Conservation (phyloP, 2,113 vertebrate genomes). For the Chionis minor region DNA sequence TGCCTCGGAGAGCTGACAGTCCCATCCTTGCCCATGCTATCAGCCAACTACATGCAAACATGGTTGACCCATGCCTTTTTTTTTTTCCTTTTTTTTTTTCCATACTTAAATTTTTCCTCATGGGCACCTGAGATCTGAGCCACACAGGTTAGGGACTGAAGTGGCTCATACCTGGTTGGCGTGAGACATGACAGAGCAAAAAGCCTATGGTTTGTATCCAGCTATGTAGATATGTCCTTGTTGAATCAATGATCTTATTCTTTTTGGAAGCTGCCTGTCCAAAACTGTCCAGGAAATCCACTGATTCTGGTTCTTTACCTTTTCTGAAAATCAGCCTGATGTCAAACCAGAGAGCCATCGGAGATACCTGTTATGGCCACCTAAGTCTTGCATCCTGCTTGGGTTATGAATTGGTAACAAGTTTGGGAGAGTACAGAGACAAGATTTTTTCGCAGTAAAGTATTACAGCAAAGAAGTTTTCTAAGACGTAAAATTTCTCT, state of each 20-base stretch:
- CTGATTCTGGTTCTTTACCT: not conserved
- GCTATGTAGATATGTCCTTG: not conserved
- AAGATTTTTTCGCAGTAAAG: not conserved
- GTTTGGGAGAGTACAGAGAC: not conserved
- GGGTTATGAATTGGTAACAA: not conserved
- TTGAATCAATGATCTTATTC: not conserved
- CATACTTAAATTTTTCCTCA: not conserved
- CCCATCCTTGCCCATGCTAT: not conserved
- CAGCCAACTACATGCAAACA: not conserved
- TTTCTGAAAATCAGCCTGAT: not conserved
- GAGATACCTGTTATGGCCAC: not conserved
- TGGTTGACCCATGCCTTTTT: not conserved
- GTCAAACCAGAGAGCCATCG: not conserved
- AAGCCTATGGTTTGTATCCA: not conserved
- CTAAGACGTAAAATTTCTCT: not conserved
- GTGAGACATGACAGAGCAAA: not conserved
- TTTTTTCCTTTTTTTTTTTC: not conserved
- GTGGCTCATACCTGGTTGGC: not conserved
- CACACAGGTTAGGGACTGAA: not conserved
- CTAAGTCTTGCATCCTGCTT: not conserved
- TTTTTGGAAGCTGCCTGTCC: not conserved
- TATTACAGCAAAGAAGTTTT: not conserved
- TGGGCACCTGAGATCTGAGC: not conserved
- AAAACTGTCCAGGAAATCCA: not conserved
- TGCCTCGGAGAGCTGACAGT: not conserved